Conservation (phyloP, 2,888 invertebrate genomes). For the Standfussiana lucernea region DNA sequence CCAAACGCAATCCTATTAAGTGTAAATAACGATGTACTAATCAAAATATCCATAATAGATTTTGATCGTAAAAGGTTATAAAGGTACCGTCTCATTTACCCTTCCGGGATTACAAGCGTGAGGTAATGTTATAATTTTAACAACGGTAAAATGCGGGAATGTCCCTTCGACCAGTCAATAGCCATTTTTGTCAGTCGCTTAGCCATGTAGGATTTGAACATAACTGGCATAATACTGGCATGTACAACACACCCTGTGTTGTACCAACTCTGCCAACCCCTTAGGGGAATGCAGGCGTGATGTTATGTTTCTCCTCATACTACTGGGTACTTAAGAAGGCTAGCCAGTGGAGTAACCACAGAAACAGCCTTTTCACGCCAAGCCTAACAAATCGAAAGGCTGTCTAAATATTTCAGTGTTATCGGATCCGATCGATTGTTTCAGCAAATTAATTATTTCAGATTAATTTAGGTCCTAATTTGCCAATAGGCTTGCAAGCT, state of each 20-base stretch:
- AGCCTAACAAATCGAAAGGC: not conserved
- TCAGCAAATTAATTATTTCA: conserved; percentile 6
- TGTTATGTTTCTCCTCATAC: not conserved
- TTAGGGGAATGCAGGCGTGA: not conserved
- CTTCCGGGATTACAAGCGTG: too few relatives aligned
- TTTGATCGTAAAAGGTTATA: not conserved
- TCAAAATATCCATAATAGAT: not conserved
- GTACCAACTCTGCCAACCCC: not conserved
- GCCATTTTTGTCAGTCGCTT: not conserved
- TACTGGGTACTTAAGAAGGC: not conserved
- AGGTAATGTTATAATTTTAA: not conserved
- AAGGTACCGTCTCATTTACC: not conserved
- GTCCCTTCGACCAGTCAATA: not conserved
- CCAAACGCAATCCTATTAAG: too few relatives aligned
- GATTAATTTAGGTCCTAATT: not conserved
- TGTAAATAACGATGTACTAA: not conserved
- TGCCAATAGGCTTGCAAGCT: not conserved
- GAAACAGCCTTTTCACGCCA: not conserved
- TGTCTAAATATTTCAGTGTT: not conserved
- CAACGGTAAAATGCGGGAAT: too few relatives aligned
- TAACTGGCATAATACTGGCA: not conserved
- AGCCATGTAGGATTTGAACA: not conserved
- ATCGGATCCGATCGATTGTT: conserved; percentile 3
- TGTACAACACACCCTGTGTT: too few relatives aligned
- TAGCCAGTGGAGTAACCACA: not conserved